phyloP scores from a whole-genome alignment of 2,113 vertebrate genomes.

The Oophaga pumilio region DNA sequence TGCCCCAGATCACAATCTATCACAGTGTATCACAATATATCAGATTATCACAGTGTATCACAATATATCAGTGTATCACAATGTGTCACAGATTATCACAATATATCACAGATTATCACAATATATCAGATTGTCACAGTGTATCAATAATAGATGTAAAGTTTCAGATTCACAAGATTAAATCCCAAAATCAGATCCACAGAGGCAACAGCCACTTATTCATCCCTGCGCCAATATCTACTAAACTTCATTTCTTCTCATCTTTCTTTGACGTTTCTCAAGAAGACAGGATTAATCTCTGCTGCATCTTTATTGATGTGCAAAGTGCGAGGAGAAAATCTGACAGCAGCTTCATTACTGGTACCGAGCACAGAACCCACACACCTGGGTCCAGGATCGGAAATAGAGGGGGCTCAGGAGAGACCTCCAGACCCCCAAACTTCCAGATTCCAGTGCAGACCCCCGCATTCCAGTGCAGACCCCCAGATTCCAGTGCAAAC shows the following conservation, averaged over 20 bases:
- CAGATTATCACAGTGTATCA: background rate
- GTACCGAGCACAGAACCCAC: background rate
- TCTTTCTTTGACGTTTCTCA: slow-evolving; percentile 8
- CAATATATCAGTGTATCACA: background rate
- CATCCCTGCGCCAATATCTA: background rate
- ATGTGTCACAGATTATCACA: too few relatives aligned
- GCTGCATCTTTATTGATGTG: slow-evolving; percentile 36
- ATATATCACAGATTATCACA: background rate
- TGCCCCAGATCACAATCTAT: too few relatives aligned
- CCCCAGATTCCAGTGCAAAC: background rate
- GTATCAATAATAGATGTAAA: background rate
- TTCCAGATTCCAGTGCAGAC: too few relatives aligned
- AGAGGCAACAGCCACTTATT: background rate
- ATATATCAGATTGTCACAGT: background rate
- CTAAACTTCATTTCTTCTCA: background rate
- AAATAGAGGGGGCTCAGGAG: background rate
- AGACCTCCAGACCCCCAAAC: too few relatives aligned
- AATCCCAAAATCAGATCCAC: background rate
- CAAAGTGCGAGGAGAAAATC: slow-evolving; percentile 33
- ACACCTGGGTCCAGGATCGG: background rate
- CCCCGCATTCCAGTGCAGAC: too few relatives aligned
- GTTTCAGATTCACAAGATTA: background rate
- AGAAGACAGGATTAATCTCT: slow-evolving; percentile 42
- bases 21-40: background rate
- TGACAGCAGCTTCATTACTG: slow-evolving; percentile 28